phyloP scores from a whole-genome alignment of 2,797 vertebrate genomes.

The Cuculus canorus region DNA sequence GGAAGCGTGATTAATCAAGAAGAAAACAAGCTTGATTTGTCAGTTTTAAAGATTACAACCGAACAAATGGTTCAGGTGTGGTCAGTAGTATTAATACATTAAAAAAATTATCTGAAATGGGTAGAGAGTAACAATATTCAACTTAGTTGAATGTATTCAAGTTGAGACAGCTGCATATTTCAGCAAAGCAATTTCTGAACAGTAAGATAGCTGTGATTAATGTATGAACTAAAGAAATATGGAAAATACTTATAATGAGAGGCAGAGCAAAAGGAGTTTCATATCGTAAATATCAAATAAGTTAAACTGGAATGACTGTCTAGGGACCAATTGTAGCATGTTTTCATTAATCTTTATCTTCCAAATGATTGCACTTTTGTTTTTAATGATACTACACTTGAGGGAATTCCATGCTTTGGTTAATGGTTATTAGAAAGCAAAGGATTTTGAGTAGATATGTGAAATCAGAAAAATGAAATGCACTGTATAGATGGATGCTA shows the following conservation, averaged over 20 bases:
- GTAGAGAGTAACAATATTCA: not conserved
- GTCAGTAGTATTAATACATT: not conserved
- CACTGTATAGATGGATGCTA: not conserved
- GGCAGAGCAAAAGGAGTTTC: not conserved
- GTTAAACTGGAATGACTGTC: not conserved
- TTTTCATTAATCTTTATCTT: conserved; percentile 7
- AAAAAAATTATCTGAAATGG: not conserved
- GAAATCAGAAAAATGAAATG: not conserved
- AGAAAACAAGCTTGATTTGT: not conserved
- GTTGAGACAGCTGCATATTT: not conserved
- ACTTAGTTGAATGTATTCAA: not conserved
- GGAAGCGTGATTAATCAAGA: not conserved
- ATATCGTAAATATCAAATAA: not conserved
- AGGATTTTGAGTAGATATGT: not conserved
- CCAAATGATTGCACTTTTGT: conserved; percentile 1
- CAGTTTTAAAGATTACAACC: not conserved
- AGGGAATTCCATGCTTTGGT: conserved; percentile 4
- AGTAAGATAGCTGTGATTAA: not conserved
- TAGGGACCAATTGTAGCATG: not conserved
- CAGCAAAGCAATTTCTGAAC: not conserved
- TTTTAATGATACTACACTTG: not conserved
- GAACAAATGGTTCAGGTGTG: not conserved
- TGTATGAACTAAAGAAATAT: not conserved
- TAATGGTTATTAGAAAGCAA: not conserved
- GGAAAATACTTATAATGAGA: not conserved